A percentile compares a stretch with the other conserved stretches of the same genome.
Conservation (phyloP, 2,113 vertebrate species). For the Microtus pennsylvanicus region DNA sequence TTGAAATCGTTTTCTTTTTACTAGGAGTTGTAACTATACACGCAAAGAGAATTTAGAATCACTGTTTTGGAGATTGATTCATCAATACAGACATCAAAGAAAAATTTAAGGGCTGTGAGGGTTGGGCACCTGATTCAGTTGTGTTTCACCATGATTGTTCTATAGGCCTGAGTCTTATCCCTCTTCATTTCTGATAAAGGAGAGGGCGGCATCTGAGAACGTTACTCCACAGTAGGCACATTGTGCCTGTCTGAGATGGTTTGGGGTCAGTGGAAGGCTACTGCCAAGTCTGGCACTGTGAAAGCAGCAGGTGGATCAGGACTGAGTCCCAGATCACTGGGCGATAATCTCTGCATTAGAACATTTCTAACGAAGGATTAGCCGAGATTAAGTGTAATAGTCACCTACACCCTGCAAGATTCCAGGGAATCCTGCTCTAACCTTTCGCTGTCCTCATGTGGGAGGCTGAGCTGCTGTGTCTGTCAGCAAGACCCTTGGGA, state of each 20-base stretch:
- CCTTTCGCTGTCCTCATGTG: background rate
- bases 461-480: background rate
- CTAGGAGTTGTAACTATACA: background rate
- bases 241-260: background rate
- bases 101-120: background rate
- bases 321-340: background rate
- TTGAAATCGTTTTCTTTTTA: conserved; percentile 47
- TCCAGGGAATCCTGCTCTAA: background rate
- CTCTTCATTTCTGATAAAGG: conserved; percentile 56
- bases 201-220: conserved; percentile 52
- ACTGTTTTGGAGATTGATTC: conserved; percentile 34
- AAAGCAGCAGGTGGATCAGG: background rate
- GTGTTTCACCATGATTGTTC: conserved; percentile 25
- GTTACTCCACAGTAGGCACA: background rate
- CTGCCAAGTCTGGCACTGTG: background rate
- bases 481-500: background rate
- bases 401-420: background rate
- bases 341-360: background rate
- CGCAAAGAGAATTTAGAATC: conserved; percentile 32
- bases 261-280: conserved; percentile 72
- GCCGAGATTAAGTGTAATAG: conserved; percentile 32
- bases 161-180: conserved; percentile 11
- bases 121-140: conserved; percentile 47
- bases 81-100: conserved; percentile 38
- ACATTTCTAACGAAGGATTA: conserved; percentile 59